These are phyloP conservation scores for Apis florea DNA, from an alignment of 1,140 invertebrate genomes.

Conservation along the genomic window DNA sequence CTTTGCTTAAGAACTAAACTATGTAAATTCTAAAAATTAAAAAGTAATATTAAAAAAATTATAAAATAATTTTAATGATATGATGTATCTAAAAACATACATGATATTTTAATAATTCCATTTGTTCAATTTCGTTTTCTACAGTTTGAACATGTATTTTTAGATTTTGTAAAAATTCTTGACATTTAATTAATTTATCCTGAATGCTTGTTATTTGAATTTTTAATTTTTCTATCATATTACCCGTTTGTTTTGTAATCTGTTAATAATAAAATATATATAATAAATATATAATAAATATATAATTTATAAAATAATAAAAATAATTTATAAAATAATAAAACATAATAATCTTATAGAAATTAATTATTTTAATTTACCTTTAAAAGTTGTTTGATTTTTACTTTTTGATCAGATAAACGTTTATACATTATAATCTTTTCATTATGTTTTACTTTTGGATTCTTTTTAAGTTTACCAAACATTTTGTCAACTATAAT, in stretches of 20 bases:
- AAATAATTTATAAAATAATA: slow-evolving; percentile 25
- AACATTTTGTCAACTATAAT: slow-evolving; percentile 83
- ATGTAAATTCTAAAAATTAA: slow-evolving; percentile 81
- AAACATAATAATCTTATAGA: background rate
- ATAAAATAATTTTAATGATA: slow-evolving; percentile 2
- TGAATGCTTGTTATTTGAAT: slow-evolving; percentile 58
- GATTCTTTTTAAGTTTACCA: slow-evolving; percentile 81
- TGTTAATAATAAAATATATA: slow-evolving; percentile 65
- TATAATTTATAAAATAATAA: slow-evolving; percentile 56
- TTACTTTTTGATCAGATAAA: slow-evolving; percentile 82
- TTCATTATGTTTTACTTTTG: slow-evolving; percentile 73
- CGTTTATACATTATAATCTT: slow-evolving; percentile 73
- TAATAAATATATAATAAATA: slow-evolving; percentile 19
- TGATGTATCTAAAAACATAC: slow-evolving; percentile 57
- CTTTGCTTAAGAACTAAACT: slow-evolving; percentile 83
- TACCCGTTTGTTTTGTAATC: slow-evolving; percentile 70
- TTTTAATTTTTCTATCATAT: slow-evolving; percentile 66
- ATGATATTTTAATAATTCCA: slow-evolving; percentile 76
- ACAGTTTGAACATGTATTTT: slow-evolving; percentile 74
- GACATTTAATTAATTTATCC: slow-evolving; percentile 67
- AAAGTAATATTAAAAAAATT: slow-evolving; percentile 30
- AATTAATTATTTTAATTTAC: slow-evolving; percentile 65
- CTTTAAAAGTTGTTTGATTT: slow-evolving; percentile 81
- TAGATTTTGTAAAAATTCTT: slow-evolving; percentile 64
- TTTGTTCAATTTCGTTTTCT: slow-evolving; percentile 78